These are phyloP conservation scores for Pardosa pseudoannulata DNA, from an alignment of 2,888 invertebrate species.

Conservation along the genomic window DNA sequence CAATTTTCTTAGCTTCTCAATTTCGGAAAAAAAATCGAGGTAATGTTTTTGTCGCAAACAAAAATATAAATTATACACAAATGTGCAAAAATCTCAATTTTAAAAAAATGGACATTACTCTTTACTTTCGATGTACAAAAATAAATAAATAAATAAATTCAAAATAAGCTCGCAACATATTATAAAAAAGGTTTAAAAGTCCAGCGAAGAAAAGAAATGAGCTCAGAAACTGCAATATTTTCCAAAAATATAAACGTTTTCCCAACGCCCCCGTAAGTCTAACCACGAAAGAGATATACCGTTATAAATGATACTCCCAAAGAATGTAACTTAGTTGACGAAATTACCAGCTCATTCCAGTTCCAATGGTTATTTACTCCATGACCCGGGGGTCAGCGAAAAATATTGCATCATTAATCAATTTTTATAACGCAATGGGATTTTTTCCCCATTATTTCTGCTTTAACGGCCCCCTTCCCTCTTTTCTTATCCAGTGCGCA, in stretches of 20 bases:
- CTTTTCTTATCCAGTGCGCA: constrained; percentile 46
- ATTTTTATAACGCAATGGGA: constrained; percentile 55
- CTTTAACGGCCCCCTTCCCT: constrained; percentile 39
- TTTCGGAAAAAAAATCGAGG: too few relatives aligned
- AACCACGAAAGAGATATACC: neutral
- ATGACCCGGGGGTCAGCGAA: constrained; percentile 40
- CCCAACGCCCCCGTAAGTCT: neutral
- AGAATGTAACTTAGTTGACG: constrained; percentile 4
- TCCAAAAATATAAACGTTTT: neutral
- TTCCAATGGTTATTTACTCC: constrained; percentile 41
- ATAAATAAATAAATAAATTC: too few relatives aligned
- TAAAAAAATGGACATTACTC: too few relatives aligned
- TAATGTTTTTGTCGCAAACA: too few relatives aligned
- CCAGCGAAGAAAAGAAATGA: too few relatives aligned
- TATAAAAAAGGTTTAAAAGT: too few relatives aligned
- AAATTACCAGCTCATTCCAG: constrained; percentile 16
- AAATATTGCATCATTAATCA: constrained; percentile 60
- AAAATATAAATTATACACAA: too few relatives aligned
- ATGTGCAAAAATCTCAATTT: too few relatives aligned
- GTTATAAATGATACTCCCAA: constrained; percentile 1
- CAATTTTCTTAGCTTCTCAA: too few relatives aligned
- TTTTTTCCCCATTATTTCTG: constrained; percentile 54
- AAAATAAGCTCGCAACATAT: too few relatives aligned
- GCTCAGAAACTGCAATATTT: neutral
- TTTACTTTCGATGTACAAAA: too few relatives aligned